Conservation (phyloP, 2,888 invertebrate genomes). For the Apomyelois bistriatella region DNA sequence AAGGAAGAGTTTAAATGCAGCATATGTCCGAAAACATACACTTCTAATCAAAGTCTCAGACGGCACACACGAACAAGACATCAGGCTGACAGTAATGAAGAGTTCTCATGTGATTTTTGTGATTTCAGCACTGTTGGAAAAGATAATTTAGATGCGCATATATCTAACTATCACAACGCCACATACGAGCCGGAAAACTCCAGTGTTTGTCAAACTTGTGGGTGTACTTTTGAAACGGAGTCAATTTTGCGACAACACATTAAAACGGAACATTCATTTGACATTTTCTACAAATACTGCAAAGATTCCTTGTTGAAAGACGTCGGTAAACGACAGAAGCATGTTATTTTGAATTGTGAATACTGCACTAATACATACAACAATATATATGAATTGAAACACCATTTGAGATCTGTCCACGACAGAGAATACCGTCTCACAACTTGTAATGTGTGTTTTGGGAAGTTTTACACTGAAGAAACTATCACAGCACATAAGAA, state of each 20-base stretch:
- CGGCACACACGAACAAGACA: slow-evolving; percentile 45
- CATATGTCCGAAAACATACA: slow-evolving; percentile 58
- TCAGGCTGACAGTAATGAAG: slow-evolving; percentile 30
- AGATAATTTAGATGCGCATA: slow-evolving; percentile 36
- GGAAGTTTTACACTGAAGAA: slow-evolving; percentile 54
- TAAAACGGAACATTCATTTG: slow-evolving; percentile 52
- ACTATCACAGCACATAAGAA: slow-evolving; percentile 46
- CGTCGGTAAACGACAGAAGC: slow-evolving; percentile 19
- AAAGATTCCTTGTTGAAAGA: slow-evolving; percentile 41
- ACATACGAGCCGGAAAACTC: slow-evolving; percentile 13
- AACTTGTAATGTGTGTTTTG: slow-evolving; percentile 62
- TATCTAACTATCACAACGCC: slow-evolving; percentile 24
- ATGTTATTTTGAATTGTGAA: slow-evolving; percentile 45
- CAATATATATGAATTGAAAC: slow-evolving; percentile 50
- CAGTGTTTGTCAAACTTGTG: slow-evolving; percentile 42
- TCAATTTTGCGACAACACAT: slow-evolving; percentile 46
- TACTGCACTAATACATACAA: slow-evolving; percentile 41
- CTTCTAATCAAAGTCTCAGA: slow-evolving; percentile 53
- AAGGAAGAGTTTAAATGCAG: slow-evolving; percentile 48
- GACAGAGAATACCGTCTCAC: slow-evolving; percentile 48
- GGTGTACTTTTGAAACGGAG: slow-evolving; percentile 41
- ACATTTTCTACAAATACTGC: slow-evolving; percentile 57
- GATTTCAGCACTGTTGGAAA: slow-evolving; percentile 29
- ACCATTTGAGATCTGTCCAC: slow-evolving; percentile 51
- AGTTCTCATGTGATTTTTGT: slow-evolving; percentile 31